Evolutionary conservation across 1,140 invertebrate genomes (phyloP), one percentile per base, ranked within the genome.

Genomic region (Lepidurus arcticus): DNA sequence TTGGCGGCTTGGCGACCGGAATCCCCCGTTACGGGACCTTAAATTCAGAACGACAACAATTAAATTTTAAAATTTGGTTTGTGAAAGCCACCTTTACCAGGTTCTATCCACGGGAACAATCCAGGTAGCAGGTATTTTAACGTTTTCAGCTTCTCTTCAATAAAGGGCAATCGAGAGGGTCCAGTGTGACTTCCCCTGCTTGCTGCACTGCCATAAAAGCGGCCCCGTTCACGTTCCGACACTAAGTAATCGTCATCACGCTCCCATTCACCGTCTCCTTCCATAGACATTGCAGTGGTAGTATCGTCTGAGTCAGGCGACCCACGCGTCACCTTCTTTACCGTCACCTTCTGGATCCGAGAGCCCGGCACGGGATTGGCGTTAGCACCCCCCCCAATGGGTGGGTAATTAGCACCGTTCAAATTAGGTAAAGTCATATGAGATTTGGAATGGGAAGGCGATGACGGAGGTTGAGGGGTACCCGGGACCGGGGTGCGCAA

Each of bases 41-140:
- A 6, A n/a, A 16, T 65, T 16, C 53, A 65, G 21, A 65, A 65
- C 9, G 8, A 65, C 1, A 65, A n/a, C 21, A 65, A 65, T 65
- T 65, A 1, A 7, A 16, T 21, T 65, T 7, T 13, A 42, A 42
- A 47, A 76, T 21, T n/a, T 45, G 21, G 76, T 1, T 7, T 53
- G 26, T 8, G 10, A 7, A 43, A 44, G 11, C 10, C 7, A 53
- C 6, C 10, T 11, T 11, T 76, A 45, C 73, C 43, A 76, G 89
- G 89, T 83, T 95, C 93, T 1, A 93, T 91, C 93, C 93, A 95
- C 1, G 94, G 94, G 83, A 95, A 93, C 80, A 95, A 89, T 8
- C 91, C 92, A 11, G 94, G 93, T 84, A 92, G 94, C 75, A 94
- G 85, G 83, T 94, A 94, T 44, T 92, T 91, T 79, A 90, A 89